Evolutionary conservation across 1,140 invertebrate genomes (phyloP).

Genomic region (Achatina immaculata): DNA sequence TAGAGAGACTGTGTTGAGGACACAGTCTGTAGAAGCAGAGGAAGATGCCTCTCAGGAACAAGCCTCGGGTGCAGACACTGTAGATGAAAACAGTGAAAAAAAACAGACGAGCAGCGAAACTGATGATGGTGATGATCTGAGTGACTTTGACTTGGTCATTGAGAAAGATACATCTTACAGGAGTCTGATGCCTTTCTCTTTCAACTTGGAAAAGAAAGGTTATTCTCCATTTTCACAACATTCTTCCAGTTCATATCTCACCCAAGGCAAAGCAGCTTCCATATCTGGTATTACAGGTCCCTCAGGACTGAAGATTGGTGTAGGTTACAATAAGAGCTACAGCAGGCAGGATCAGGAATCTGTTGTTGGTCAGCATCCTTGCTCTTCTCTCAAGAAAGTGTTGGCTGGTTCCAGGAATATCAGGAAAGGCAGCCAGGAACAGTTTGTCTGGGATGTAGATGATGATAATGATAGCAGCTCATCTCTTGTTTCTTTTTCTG

Average conservation of each 20-base stretch:
- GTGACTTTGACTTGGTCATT: constrained; percentile 33
- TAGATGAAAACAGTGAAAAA: neutral
- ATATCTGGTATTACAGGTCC: neutral
- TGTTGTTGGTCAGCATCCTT: neutral
- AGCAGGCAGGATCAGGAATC: neutral
- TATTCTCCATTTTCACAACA: neutral
- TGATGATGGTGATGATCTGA: constrained; percentile 28
- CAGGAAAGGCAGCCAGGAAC: neutral
- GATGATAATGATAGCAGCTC: neutral
- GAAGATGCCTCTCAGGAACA: neutral
- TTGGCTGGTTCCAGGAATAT: neutral
- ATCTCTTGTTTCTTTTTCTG: neutral
- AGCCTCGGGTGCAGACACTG: neutral
- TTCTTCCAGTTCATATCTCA: neutral
- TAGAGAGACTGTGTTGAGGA: neutral
- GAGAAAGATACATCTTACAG: constrained; percentile 34
- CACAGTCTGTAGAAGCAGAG: neutral
- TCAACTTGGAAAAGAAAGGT: neutral
- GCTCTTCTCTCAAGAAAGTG: neutral
- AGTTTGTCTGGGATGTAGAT: constrained; percentile 28
- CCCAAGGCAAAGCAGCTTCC: neutral
- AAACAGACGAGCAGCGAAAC: neutral
- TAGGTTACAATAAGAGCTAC: neutral
- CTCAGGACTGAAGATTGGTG: neutral
- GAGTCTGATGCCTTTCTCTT: neutral